Base-by-base conservation (phyloP, 2,888 invertebrate genomes). In the Bursaphelenchus okinawaensis region DNA sequence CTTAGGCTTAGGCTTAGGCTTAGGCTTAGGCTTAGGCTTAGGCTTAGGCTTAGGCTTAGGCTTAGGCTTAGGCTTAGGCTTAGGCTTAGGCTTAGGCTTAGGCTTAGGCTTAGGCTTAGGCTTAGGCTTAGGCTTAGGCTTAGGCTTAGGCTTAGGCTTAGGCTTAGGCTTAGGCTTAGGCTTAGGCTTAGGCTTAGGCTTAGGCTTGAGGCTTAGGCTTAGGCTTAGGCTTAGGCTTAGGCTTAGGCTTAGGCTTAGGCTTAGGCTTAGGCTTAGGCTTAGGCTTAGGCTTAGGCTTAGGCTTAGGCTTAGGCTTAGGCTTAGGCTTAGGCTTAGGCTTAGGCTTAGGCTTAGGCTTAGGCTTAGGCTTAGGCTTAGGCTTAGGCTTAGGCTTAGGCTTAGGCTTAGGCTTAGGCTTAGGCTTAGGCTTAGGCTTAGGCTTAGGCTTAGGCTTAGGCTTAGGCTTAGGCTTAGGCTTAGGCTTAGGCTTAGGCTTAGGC, bases 21-120 rank as follows among this genome's bases (percentile, higher is more conserved):
- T 67, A 66, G 67, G 65, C 66, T 67, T 66, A 66, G 67, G 65
- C 67, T 55, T 66, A 67, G 56, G 65, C 67, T 55, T 66, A 67
- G 56, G 66, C 67, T 55, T 68, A 67, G 56, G 65, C 66, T 55
- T 68, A 67, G 56, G 65, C 64, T 27, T 65, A 64, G 51, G 65
- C 64, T 62, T 64, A 64, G 63, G 58, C 64, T 62, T 64, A 64
- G 63, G 58, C 64, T 62, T 64, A 64, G 63, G 58, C 64, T 65
- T 66, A 66, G 65, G 62, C 67, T 58, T 66, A 66, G 65, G 58
- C 66, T 68, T 67, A 67, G 67, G 66, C 67, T 63, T 63, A 68
- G 67, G 51, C 62, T 68, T 61, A 68, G 68, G 67, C 68, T 68
- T 68, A 68, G 67, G 66, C 67, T 67, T 67, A 67, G 67, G 59